A percentile compares a stretch with the other conserved stretches of the same genome.
Conservation (phyloP, 2,888 invertebrate genomes). For the Ophion ellenae region DNA sequence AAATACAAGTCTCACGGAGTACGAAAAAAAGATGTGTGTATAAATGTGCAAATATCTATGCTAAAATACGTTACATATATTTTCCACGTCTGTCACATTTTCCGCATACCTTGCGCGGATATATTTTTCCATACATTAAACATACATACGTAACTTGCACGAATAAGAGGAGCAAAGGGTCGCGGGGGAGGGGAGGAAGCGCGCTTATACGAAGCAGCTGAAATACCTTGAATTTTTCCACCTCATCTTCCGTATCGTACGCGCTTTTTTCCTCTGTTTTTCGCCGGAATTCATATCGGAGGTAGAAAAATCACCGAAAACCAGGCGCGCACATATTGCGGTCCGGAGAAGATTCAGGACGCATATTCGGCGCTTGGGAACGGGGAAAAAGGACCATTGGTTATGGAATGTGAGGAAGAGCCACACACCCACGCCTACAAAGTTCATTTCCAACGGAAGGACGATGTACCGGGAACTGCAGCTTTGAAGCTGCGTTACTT, state of each 20-base stretch:
- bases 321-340: background rate
- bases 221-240: background rate
- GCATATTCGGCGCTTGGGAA: background rate
- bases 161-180: background rate
- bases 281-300: background rate
- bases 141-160: background rate
- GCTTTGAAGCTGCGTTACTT: conserved; percentile 54
- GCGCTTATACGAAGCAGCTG: background rate
- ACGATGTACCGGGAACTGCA: background rate
- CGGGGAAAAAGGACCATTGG: background rate
- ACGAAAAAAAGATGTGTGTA: background rate
- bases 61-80: background rate
- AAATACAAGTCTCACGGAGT: background rate
- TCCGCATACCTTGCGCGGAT: background rate
- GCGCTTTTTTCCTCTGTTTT: background rate
- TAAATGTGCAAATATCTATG: background rate
- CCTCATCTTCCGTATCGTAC: background rate
- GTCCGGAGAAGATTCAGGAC: background rate
- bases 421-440: background rate
- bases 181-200: background rate
- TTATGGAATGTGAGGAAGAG: background rate
- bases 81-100: background rate
- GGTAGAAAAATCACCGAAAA: conserved; percentile 1
- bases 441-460: background rate
- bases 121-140: background rate